phyloP scores from a whole-genome alignment of 2,888 invertebrate genomes.

The Heliconius ismenius region DNA sequence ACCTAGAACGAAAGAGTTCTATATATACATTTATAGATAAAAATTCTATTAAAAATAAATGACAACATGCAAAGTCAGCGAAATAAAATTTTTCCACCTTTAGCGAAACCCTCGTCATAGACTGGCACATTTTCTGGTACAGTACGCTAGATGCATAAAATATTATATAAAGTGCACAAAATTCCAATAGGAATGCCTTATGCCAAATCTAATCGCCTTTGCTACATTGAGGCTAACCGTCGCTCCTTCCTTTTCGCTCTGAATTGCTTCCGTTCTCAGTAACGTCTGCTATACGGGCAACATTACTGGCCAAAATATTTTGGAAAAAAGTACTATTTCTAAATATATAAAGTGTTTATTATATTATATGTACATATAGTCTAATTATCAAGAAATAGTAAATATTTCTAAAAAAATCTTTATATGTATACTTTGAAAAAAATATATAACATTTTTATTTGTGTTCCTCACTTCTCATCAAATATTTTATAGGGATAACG shows the following conservation, averaged over 20 bases:
- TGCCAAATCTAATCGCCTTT: conserved; percentile 27
- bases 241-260: conserved; percentile 13
- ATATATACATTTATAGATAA: neutral
- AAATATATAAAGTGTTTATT: neutral
- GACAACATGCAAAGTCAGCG: neutral
- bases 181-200: conserved; percentile 26
- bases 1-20: neutral
- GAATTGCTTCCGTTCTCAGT: conserved; percentile 28
- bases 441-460: no score
- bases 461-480: no score
- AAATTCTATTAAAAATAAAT: neutral
- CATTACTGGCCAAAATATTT: conserved; percentile 16
- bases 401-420: no score
- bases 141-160: conserved; percentile 25
- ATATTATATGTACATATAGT: neutral
- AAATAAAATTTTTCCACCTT: conserved; percentile 14
- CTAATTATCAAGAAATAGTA: no score
- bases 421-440: no score
- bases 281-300: neutral
- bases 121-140: conserved; percentile 14
- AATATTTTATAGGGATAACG: no score
- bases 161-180: conserved; percentile 26
- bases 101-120: conserved; percentile 16
- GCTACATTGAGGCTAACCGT: conserved; percentile 25
- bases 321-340: neutral